Evolutionary conservation across 2,888 invertebrate species (phyloP), one percentile per base, ranked within the genome.

Genomic region (Philhelius pedissequus): DNA sequence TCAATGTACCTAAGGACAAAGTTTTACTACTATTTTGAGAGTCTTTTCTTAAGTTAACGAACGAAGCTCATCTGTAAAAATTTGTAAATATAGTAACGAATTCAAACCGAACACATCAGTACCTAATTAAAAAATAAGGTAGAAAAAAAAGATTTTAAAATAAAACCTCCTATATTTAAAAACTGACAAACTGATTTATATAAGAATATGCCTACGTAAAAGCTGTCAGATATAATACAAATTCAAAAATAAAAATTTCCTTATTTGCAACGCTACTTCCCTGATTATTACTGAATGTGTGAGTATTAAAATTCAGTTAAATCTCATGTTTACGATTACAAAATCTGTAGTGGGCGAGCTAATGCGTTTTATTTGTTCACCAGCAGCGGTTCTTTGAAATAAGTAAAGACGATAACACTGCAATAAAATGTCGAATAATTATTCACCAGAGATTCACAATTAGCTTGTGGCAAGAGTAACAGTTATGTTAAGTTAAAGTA

Each of bases 291-390:
- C 9, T 48, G n/a, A 13, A 1, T 13, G n/a, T 25, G 1, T 13
- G 27, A 15, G 8, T 15, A 62, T 76, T 58, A 25, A 9, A 30
- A 68, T 52, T 50, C 58, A 52, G 43, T 73, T 78, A 77, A 18
- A 52, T 56, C 13, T 32, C 32, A 32, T 32, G 11, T 9, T n/a
- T 35, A 20, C 45, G 64, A 64, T 64, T 64, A 64, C 48, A n/a
- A 27, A 64, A 64, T 15, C 32, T 3, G 32, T 20, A 56, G 64
- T 32, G 64, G 64, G 64, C 20, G 73, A 60, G 50, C 25, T 58
- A 76, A 60, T 77, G 69, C 35, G 43, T 77, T 77, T 60, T 62
- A 76, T 76, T 76, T 62, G 60, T 52, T n/a, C 43, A 69, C 69
- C 69, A 32, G 60, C 58, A 27, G 27, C 56, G 38, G 4, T 58